Evolutionary conservation across 2,113 vertebrate species (phyloP).

Genomic region (Heterotilapia buettikoferi): DNA sequence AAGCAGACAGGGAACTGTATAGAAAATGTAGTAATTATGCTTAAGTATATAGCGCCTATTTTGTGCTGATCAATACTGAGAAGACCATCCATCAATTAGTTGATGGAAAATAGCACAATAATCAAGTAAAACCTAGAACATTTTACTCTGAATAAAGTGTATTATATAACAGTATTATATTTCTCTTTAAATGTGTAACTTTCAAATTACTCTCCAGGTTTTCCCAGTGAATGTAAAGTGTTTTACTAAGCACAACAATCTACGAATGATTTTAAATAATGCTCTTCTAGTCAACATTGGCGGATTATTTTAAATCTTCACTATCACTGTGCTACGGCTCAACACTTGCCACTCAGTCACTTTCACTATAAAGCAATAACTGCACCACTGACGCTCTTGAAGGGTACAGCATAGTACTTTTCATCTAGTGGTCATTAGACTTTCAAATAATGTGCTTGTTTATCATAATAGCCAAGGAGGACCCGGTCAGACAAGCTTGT

Average conservation of each 20-base stretch:
- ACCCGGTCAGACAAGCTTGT: conserved; percentile 49
- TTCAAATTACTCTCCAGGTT: neutral
- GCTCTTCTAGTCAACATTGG: neutral
- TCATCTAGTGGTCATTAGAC: conserved; percentile 51
- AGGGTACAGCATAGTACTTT: conserved; percentile 3
- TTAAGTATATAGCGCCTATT: conserved; percentile 28
- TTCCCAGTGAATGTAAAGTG: neutral
- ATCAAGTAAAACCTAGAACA: neutral
- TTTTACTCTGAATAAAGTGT: neutral
- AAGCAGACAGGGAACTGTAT: neutral
- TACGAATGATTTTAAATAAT: neutral
- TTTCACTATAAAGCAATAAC: conserved; percentile 7
- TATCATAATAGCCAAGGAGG: conserved; percentile 56
- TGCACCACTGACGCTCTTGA: conserved; percentile 12
- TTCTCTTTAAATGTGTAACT: neutral
- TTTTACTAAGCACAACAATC: neutral
- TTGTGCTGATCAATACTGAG: conserved; percentile 37
- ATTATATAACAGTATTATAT: neutral
- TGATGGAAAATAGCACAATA: neutral
- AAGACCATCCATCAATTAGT: conserved; percentile 3
- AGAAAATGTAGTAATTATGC: conserved; percentile 14
- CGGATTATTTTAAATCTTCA: neutral
- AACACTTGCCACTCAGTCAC: neutral
- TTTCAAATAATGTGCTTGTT: conserved; percentile 59
- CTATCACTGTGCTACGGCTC: neutral